Conservation (phyloP, 2,113 vertebrate genomes). For the Alexandromys fortis region DNA sequence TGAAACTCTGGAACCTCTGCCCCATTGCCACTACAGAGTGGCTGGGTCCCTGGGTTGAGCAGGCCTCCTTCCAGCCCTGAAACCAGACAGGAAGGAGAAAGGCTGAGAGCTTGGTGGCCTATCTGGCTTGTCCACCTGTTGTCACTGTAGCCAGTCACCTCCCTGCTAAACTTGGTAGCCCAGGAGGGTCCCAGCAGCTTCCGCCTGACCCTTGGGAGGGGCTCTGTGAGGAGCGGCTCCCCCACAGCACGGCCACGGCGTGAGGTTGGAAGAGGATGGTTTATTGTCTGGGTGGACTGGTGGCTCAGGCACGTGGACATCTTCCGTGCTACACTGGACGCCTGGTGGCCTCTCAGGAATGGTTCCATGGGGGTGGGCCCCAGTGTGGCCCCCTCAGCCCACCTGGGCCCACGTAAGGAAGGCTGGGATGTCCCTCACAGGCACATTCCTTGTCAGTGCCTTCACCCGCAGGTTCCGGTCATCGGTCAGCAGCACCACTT, state of each 20-base stretch:
- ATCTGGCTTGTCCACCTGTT: slow-evolving; percentile 54
- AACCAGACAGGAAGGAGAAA: slow-evolving; percentile 22
- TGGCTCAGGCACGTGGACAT: slow-evolving; percentile 71
- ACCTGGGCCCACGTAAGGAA: slow-evolving; percentile 99
- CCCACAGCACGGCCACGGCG: slow-evolving; percentile 78
- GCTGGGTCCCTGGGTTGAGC: not conserved
- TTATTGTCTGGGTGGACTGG: slow-evolving; percentile 80
- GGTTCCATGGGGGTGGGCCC: slow-evolving; percentile 69
- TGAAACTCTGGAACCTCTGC: slow-evolving; percentile 30
- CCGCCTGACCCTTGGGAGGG: slow-evolving; percentile 61
- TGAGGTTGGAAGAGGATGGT: slow-evolving; percentile 82
- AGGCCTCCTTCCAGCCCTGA: slow-evolving; percentile 12
- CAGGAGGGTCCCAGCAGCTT: slow-evolving; percentile 75
- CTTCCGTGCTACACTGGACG: slow-evolving; percentile 66
- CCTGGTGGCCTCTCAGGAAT: slow-evolving; percentile 75
- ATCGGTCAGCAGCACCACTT: slow-evolving; percentile 97
- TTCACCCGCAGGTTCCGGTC: slow-evolving; percentile 98
- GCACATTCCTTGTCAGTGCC: slow-evolving; percentile 97
- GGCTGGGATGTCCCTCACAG: slow-evolving; percentile 96
- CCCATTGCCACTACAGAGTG: not conserved
- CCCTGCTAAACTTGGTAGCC: slow-evolving; percentile 72
- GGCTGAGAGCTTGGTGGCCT: slow-evolving; percentile 24
- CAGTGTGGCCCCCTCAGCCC: slow-evolving; percentile 89
- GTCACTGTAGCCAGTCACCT: slow-evolving; percentile 64
- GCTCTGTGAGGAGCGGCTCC: slow-evolving; percentile 77